Base-by-base conservation (phyloP, 92 coral and sea anemone genomes). In the Epizoanthus fatuus region DNA sequence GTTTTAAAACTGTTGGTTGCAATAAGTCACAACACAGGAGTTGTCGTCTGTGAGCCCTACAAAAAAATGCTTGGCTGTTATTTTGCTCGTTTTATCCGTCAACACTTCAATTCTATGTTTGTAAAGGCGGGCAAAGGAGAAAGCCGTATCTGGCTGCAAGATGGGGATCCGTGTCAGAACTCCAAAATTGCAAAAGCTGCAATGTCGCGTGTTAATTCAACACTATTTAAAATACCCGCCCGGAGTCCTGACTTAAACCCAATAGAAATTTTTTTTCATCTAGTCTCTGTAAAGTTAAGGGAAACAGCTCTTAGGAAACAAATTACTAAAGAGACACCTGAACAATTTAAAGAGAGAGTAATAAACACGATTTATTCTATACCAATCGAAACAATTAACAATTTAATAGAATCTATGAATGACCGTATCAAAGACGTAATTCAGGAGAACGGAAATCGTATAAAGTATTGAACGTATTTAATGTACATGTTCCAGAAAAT, bases 161-260 rank as follows among this genome's bases (percentile, higher is more conserved):
- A 89, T 42, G 81, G 86, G 1, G 89, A 89, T 49, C 92, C 92
- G 5, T 63, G 85, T 45, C 92, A 89, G 71, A 89, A 89, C 47
- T 35, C 72, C 16, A 85, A 81, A 6, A 13, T 55, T 9, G 84
- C 71, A 2, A 67, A 69, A 25, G 49, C 17, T 54, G 89, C 80
- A 17, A 58, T 84, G 65, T 69, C 15, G 29, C 38, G 42, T 11
- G 42, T 67, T 38, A 59, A 80, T 35, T 71, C 85, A 3, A 55
- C 67, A 62, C 45, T 89, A 29, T 60, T 84, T 13, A 17, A 39
- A 35, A 89, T 89, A n/a, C 89, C 89, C 2, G 44, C 89, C 4
- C 69, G 89, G 3, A 83, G 89, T 35, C 92, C 92, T 11, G 92
- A 89, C 78, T 7, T 89, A 52, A 84, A 84, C 66, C 92, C 92